A percentile compares a stretch with the other conserved stretches of the same genome.
Conservation (phyloP, 2,113 vertebrate species). For the Syngnathus typhle region DNA sequence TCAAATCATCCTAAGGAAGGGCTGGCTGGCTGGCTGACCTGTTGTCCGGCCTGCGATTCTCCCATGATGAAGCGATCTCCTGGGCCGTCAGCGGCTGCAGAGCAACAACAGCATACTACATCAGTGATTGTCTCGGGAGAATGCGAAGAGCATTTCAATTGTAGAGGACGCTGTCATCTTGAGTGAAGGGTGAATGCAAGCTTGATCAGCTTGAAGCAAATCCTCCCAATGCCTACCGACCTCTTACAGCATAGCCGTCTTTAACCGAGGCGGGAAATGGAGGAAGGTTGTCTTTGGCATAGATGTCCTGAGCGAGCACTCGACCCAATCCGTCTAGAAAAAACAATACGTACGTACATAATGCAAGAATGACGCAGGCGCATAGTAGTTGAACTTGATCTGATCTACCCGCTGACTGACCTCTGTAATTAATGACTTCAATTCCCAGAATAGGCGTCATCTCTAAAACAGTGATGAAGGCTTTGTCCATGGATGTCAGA, state of each 20-base stretch:
- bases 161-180: neutral
- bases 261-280: slow-evolving; percentile 97
- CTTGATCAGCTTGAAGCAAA: neutral
- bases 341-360: no score
- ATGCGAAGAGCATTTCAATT: neutral
- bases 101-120: slow-evolving; percentile 25
- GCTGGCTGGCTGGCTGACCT: slow-evolving; percentile 68
- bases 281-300: slow-evolving; percentile 98
- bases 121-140: slow-evolving; percentile 8
- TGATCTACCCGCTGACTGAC: slow-evolving; percentile 56
- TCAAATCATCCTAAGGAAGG: slow-evolving; percentile 8
- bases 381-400: neutral
- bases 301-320: slow-evolving; percentile 98
- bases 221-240: slow-evolving; percentile 78
- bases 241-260: slow-evolving; percentile 97
- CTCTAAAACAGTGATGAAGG: slow-evolving; percentile 98
- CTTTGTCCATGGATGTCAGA: slow-evolving; percentile 98
- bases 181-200: neutral
- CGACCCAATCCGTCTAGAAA: slow-evolving; percentile 90
- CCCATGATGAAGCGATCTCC: slow-evolving; percentile 98
- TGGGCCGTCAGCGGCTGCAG: slow-evolving; percentile 92
- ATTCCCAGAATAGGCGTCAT: slow-evolving; percentile 98
- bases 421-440: slow-evolving; percentile 98
- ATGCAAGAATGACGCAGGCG: no score
- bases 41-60: slow-evolving; percentile 95